Percentiles rank a stretch among this genome's conserved stretches.
Conservation (phyloP, 2,888 invertebrate species). For the Pteria penguin region DNA sequence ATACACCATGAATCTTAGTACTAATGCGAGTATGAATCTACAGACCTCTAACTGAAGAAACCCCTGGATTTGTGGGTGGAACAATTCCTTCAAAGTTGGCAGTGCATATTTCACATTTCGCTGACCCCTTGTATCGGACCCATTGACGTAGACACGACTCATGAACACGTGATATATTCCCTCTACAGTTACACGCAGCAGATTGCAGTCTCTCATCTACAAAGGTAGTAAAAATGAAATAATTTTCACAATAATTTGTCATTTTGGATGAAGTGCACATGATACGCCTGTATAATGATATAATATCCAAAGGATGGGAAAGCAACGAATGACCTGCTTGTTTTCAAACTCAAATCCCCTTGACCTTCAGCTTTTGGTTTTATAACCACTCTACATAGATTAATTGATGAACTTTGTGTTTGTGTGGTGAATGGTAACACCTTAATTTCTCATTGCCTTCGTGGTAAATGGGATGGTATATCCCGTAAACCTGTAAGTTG, state of each 20-base stretch:
- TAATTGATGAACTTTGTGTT: too few relatives aligned
- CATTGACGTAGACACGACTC: conserved; percentile 58
- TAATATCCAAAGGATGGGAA: too few relatives aligned
- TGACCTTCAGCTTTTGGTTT: too few relatives aligned
- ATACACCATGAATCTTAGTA: too few relatives aligned
- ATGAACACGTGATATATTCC: conserved; percentile 56
- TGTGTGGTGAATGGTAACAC: too few relatives aligned
- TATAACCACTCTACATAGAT: too few relatives aligned
- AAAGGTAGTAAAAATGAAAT: not conserved
- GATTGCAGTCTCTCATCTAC: conserved; percentile 49
- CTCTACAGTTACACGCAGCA: conserved; percentile 55
- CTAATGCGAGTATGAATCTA: too few relatives aligned
- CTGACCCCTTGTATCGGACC: conserved; percentile 63
- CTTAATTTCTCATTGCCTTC: too few relatives aligned
- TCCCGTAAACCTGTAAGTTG: too few relatives aligned
- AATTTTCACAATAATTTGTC: not conserved
- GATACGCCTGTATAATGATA: not conserved
- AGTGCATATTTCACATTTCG: conserved; percentile 61
- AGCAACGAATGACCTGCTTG: too few relatives aligned
- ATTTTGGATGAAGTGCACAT: not conserved
- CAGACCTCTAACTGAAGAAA: conserved; percentile 52
- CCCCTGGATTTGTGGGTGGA: conserved; percentile 35
- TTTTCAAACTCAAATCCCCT: too few relatives aligned
- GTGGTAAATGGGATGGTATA: too few relatives aligned
- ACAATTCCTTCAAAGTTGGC: conserved; percentile 47